These are phyloP conservation scores for Candoia aspera DNA, from an alignment of 2,113 vertebrate species.

Conservation along the genomic window DNA sequence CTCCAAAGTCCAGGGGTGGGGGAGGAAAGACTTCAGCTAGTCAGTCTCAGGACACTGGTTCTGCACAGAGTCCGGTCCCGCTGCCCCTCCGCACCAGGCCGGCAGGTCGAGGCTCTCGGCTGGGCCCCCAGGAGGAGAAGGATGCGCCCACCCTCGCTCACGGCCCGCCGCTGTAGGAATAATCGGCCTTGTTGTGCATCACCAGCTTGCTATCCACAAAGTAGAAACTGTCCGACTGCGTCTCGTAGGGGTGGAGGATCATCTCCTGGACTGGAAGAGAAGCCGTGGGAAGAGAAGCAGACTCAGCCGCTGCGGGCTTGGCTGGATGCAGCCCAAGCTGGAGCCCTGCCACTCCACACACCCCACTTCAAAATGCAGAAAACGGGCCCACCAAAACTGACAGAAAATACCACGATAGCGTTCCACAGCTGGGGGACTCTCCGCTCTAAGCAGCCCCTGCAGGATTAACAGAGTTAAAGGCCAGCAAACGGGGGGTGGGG, in stretches of 20 bases:
- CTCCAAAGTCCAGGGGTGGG: conserved; percentile 40
- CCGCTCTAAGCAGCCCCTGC: too few relatives aligned
- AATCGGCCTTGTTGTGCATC: conserved; percentile 99
- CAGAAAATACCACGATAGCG: too few relatives aligned
- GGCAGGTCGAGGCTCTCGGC: conserved; percentile 44
- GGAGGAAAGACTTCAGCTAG: conserved; percentile 39
- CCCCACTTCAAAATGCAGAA: background rate
- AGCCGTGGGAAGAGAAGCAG: rapidly evolving
- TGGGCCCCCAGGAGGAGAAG: conserved; percentile 44
- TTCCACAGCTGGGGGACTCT: too few relatives aligned
- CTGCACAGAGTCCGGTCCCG: conserved; percentile 55
- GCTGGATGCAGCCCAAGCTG: background rate
- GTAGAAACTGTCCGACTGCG: conserved; percentile 99
- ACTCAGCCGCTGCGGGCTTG: background rate
- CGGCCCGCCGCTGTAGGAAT: conserved; percentile 93
- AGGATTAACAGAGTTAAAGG: too few relatives aligned
- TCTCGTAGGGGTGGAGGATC: conserved; percentile 94
- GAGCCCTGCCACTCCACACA: rapidly evolving
- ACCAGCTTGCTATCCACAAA: conserved; percentile 98
- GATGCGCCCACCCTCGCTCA: conserved; percentile 56
- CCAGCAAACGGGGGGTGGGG: too few relatives aligned
- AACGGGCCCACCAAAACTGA: too few relatives aligned
- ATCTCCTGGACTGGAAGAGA: conserved; percentile 88
- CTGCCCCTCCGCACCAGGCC: conserved; percentile 50
- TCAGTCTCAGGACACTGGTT: conserved; percentile 68